A percentile compares a stretch with the other conserved stretches of the same genome.
Conservation (phyloP, 2,888 invertebrate species). For the Sphaerophoria taeniata region DNA sequence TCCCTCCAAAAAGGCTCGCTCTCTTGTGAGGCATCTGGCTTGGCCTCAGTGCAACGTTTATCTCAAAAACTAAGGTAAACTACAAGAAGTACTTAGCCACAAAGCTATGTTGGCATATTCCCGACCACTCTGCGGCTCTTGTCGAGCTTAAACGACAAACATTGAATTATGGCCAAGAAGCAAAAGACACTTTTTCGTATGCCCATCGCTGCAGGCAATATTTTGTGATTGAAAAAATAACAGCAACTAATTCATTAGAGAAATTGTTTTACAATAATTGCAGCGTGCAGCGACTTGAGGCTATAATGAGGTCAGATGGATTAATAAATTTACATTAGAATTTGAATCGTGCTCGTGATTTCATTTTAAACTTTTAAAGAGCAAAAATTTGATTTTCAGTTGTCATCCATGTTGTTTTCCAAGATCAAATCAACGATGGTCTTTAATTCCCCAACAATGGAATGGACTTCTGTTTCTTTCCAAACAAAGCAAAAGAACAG, state of each 20-base stretch:
- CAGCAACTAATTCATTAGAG: conserved; percentile 34
- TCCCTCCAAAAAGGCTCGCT: background rate
- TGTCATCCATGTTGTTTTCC: background rate
- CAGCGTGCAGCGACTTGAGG: background rate
- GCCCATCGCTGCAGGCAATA: conserved; percentile 22
- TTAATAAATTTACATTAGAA: conserved; percentile 15
- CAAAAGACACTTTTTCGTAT: conserved; percentile 18
- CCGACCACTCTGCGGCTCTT: no score
- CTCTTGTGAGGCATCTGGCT: conserved; percentile 35
- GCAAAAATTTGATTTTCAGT: background rate
- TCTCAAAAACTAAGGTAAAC: conserved; percentile 16
- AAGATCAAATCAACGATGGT: conserved; percentile 7
- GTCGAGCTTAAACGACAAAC: conserved; percentile 15
- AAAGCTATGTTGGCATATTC: conserved; percentile 46
- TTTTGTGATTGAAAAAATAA: conserved; percentile 28
- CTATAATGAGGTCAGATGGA: conserved; percentile 30
- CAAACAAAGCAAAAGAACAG: background rate
- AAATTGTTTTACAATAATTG: conserved; percentile 20
- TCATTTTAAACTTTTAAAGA: background rate
- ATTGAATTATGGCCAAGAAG: conserved; percentile 34
- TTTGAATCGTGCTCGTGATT: conserved; percentile 41
- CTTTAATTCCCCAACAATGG: conserved; percentile 30
- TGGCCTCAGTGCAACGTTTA: conserved; percentile 32
- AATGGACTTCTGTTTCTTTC: conserved; percentile 55
- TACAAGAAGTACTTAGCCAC: conserved; percentile 36